Evolutionary conservation across 2,113 vertebrate species (phyloP), one percentile per base, ranked within the genome.

Genomic region (Circaetus cinerascens): DNA sequence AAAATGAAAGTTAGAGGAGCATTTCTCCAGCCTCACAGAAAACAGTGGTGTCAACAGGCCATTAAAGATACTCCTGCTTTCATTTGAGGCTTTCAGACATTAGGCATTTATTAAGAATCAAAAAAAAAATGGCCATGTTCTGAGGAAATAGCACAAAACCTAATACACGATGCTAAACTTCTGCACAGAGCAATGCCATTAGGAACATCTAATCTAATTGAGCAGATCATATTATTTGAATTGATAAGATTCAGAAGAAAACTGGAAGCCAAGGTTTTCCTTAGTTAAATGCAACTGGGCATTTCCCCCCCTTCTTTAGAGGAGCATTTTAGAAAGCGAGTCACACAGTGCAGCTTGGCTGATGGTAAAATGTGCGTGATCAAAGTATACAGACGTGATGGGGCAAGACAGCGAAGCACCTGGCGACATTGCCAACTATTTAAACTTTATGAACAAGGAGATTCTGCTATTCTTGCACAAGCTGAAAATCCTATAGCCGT

Each of bases 91-190:
- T 91, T 95, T 86, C 79, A 95, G 87, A 34, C 82, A 53, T 68
- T 34, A 88, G 74, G 71, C 62, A 62, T 86, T 88, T 90, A 76
- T 93, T 90, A 63, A 12, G 62, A 91, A 87, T 93, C 4, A 38
- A 72, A 95, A 86, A 86, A 86, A 90, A 83, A 78, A 26, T 3
- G 22, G 4, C 21, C 71, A 48, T 26, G 59, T 91, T 82, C 63
- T 41, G 63, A 75, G 91, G 25, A 97, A 93, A 97, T 67, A 50
- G 41, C 90, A 92, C 32, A 79, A 96, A 93, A 90, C n/a, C 25
- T 78, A 81, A 59, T 88, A 88, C 67, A 76, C 56, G 57, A 22
- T 43, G 59, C 76, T 88, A 36, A 86, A 90, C 55, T 93, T 96
- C 22, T 83, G 78, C 41, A 36, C 53, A 27, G 89, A 96, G 40